A percentile compares a stretch with the other conserved stretches of the same genome.
Conservation (phyloP, 2,113 vertebrate species). For the Sturnus vulgaris region DNA sequence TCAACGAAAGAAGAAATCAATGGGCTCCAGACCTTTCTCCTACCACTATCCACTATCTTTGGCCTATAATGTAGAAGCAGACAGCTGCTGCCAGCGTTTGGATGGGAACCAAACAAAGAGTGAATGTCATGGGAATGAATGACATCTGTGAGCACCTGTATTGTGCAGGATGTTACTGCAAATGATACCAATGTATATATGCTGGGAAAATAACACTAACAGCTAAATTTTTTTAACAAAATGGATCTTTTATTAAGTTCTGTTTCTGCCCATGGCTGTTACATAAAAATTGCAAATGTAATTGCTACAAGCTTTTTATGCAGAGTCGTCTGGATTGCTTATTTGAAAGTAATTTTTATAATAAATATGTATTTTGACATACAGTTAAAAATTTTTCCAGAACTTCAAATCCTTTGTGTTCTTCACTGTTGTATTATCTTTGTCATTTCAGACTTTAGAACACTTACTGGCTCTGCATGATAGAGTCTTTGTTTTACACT, state of each 20-base stretch:
- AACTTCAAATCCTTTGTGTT: not conserved
- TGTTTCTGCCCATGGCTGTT: not conserved
- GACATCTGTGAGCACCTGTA: not conserved
- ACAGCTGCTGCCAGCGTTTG: not conserved
- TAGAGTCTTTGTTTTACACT: not conserved
- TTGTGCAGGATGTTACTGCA: not conserved
- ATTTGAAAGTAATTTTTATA: constrained; percentile 3
- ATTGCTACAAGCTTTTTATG: constrained; percentile 24
- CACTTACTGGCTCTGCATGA: not conserved
- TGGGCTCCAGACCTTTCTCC: not conserved
- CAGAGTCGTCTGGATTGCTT: not conserved
- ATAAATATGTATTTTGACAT: not conserved
- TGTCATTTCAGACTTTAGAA: not conserved
- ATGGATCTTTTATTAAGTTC: not conserved
- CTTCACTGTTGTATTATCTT: not conserved
- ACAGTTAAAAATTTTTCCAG: not conserved
- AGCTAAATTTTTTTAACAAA: not conserved
- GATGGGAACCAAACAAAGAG: not conserved
- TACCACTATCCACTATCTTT: not conserved
- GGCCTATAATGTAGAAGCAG: not conserved
- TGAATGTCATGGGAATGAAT: not conserved
- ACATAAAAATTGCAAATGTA: not conserved
- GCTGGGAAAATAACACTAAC: not conserved
- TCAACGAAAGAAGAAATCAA: not conserved
- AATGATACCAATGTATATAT: not conserved